Percentiles rank a stretch among this genome's conserved stretches.
Evolutionary conservation across 2,113 vertebrate species (phyloP).

Genomic region (Struthio camelus): DNA sequence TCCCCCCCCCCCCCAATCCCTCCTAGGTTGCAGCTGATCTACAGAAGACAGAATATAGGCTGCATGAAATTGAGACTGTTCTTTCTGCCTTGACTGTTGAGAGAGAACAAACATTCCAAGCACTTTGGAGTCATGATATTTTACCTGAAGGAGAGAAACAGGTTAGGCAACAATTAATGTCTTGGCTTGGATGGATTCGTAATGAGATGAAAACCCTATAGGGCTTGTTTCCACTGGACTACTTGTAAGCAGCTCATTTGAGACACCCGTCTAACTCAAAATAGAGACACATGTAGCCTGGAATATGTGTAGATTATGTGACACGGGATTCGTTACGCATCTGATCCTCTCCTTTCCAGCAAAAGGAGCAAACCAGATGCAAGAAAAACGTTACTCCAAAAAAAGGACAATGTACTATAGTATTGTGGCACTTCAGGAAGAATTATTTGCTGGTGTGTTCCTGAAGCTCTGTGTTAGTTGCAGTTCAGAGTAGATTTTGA

Average conservation of each 20-base stretch:
- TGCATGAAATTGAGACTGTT: slow-evolving; percentile 62
- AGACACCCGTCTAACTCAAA: neutral
- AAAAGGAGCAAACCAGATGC: neutral
- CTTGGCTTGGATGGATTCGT: neutral
- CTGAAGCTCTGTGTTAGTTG: neutral
- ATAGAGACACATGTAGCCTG: neutral
- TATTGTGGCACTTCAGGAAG: neutral
- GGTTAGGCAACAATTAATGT: slow-evolving; percentile 28
- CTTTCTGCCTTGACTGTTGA: slow-evolving; percentile 67
- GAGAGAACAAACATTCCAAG: slow-evolving; percentile 69
- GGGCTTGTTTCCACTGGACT: neutral
- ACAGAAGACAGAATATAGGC: slow-evolving; percentile 70
- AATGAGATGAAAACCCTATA: neutral
- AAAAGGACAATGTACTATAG: neutral
- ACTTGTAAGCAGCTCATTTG: neutral
- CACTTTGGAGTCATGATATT: neutral
- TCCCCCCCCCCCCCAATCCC: neutral
- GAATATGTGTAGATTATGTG: neutral
- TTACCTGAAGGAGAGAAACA: slow-evolving; percentile 14
- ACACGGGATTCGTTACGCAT: neutral
- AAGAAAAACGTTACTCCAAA: neutral
- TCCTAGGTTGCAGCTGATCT: slow-evolving; percentile 72
- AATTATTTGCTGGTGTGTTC: neutral
- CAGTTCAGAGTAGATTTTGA: neutral
- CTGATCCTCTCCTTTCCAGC: neutral